Evolutionary conservation across 2,113 vertebrate genomes (phyloP).

Genomic region (Semnornis frantzii): DNA sequence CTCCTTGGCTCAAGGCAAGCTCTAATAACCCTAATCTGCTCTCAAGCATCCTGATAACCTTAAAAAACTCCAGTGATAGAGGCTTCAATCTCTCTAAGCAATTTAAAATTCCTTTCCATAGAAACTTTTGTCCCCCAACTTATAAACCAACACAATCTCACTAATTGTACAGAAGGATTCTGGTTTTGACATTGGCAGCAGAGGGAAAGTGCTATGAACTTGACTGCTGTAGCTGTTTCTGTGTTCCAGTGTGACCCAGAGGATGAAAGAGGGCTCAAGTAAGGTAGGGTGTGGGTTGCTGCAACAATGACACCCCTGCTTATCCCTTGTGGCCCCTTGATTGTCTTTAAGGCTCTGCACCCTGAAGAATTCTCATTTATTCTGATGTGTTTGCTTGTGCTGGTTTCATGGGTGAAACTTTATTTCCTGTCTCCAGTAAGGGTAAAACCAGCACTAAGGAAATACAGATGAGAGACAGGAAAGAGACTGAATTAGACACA

Average conservation of each 20-base stretch:
- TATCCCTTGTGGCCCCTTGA: neutral
- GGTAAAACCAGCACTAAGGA: neutral
- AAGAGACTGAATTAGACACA: neutral
- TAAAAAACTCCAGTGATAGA: neutral
- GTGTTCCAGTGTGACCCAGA: neutral
- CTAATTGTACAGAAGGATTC: neutral
- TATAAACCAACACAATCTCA: neutral
- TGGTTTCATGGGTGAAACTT: neutral
- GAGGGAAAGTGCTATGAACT: neutral
- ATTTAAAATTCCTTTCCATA: neutral
- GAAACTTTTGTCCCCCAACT: neutral
- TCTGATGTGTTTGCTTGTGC: neutral
- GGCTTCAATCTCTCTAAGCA: neutral
- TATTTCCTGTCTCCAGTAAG: neutral
- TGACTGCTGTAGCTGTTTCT: neutral
- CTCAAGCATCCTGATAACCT: neutral
- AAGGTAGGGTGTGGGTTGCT: neutral
- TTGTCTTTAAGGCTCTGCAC: neutral
- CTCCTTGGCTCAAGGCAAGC: neutral
- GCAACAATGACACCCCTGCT: neutral
- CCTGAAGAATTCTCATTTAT: neutral
- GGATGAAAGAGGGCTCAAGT: neutral
- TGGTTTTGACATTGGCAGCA: neutral
- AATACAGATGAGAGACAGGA: neutral
- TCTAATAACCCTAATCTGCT: neutral